phyloP scores from a whole-genome alignment of 2,888 invertebrate species.

The Poecilus cupreus region DNA sequence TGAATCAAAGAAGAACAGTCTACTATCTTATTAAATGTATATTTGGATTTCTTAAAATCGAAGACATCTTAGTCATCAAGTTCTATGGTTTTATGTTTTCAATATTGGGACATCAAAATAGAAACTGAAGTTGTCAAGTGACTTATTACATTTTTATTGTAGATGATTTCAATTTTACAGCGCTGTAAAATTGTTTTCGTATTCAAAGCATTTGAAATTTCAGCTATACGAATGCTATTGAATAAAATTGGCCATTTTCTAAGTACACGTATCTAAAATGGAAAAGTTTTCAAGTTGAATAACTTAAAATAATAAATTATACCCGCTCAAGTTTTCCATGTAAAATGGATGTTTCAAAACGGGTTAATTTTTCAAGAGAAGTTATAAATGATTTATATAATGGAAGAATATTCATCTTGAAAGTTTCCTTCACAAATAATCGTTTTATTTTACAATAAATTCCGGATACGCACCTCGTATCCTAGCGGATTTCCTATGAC shows the following conservation, averaged over 20 bases:
- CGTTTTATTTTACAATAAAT: constrained; percentile 37
- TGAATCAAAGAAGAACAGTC: no score
- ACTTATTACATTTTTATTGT: no score
- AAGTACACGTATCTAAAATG: background rate
- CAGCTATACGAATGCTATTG: background rate
- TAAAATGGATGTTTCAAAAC: constrained; percentile 31
- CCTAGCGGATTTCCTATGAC: constrained; percentile 82
- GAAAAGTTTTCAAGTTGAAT: constrained; percentile 24
- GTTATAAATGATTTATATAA: constrained; percentile 48
- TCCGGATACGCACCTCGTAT: constrained; percentile 78
- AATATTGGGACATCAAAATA: no score
- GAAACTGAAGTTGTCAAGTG: no score
- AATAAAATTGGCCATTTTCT: background rate
- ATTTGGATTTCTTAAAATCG: no score
- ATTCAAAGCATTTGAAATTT: constrained; percentile 17
- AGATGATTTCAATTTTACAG: background rate
- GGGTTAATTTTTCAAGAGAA: constrained; percentile 44
- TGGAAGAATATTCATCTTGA: constrained; percentile 24
- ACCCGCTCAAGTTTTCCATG: constrained; percentile 10
- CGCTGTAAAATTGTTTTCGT: background rate
- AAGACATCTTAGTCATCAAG: no score
- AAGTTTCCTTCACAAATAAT: constrained; percentile 36
- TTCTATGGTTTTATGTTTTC: no score
- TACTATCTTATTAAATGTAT: no score
- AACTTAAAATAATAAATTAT: constrained; percentile 36